Percentiles rank a stretch among this genome's conserved stretches.
Conservation (phyloP, 2,888 invertebrate species). For the Drosophila maculinotata region DNA sequence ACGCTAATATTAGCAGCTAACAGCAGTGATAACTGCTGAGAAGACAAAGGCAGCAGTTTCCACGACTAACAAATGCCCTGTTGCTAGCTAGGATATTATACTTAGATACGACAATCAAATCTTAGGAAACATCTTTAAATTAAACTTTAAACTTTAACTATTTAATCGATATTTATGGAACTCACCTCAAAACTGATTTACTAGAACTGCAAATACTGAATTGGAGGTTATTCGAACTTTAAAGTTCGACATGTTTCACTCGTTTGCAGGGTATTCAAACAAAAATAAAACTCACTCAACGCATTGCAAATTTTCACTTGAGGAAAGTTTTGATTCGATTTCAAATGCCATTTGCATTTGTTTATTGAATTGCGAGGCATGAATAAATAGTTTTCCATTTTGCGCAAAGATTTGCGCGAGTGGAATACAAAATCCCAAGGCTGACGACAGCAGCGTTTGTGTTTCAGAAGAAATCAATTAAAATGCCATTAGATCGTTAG, state of each 20-base stretch:
- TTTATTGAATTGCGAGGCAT: constrained; percentile 37
- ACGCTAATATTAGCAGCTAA: constrained; percentile 65
- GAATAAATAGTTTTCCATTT: constrained; percentile 46
- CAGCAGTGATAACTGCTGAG: constrained; percentile 39
- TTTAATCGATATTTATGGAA: too few relatives aligned
- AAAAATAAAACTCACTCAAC: constrained; percentile 23
- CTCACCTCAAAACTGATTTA: too few relatives aligned
- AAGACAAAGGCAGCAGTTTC: neutral
- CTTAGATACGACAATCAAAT: too few relatives aligned
- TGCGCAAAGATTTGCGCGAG: constrained; percentile 6
- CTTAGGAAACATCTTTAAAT: too few relatives aligned
- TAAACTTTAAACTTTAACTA: too few relatives aligned
- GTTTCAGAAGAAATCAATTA: constrained; percentile 48
- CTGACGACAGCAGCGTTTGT: constrained; percentile 13
- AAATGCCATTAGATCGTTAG: constrained; percentile 45
- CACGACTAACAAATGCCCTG: constrained; percentile 21
- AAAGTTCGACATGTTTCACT: neutral
- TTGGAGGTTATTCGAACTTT: too few relatives aligned
- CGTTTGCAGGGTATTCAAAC: constrained; percentile 26
- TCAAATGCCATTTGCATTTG: constrained; percentile 43
- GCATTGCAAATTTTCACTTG: constrained; percentile 46
- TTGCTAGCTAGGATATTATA: too few relatives aligned
- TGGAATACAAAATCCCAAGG: constrained; percentile 24
- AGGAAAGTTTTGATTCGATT: constrained; percentile 52
- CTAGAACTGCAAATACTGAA: too few relatives aligned